Conservation (phyloP, 2,797 vertebrate species). For the Sebastiscus tertius region DNA sequence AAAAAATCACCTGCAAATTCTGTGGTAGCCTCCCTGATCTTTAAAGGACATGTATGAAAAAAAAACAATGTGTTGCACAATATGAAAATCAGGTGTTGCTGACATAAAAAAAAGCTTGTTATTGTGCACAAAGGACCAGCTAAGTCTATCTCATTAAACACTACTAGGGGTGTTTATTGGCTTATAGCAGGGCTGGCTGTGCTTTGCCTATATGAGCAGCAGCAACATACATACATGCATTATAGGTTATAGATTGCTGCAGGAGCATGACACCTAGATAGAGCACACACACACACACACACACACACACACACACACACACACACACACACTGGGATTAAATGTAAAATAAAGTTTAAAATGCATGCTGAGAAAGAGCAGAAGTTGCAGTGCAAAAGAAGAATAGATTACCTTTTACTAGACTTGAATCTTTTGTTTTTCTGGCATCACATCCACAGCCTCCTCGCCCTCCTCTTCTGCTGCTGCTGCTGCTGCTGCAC, state of each 20-base stretch:
- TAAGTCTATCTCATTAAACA: constrained; percentile 64
- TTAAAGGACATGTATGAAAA: neutral
- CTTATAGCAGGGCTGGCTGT: constrained; percentile 38
- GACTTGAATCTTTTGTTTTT: constrained; percentile 62
- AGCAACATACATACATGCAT: constrained; percentile 11
- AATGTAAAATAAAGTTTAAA: constrained; percentile 28
- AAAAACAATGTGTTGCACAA: constrained; percentile 4
- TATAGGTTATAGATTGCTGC: constrained; percentile 40
- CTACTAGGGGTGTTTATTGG: constrained; percentile 62
- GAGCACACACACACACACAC: neutral
- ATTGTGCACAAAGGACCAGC: constrained; percentile 46
- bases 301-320: neutral
- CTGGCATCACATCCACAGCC: constrained; percentile 61
- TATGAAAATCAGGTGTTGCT: constrained; percentile 17
- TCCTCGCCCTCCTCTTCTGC: constrained; percentile 17
- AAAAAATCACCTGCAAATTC: neutral
- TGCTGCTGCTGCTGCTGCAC: constrained; percentile 4
- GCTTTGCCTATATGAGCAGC: constrained; percentile 31
- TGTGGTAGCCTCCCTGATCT: neutral
- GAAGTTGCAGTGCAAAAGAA: neutral
- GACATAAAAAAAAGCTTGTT: constrained; percentile 14
- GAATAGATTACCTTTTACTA: constrained; percentile 61
- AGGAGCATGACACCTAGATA: constrained; percentile 7
- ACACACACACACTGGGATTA: neutral
- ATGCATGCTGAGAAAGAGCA: neutral